Percentiles rank a stretch among this genome's conserved stretches.
phyloP scores from a whole-genome alignment of 1,140 invertebrate genomes.

The Alviniconcha marisindica region DNA sequence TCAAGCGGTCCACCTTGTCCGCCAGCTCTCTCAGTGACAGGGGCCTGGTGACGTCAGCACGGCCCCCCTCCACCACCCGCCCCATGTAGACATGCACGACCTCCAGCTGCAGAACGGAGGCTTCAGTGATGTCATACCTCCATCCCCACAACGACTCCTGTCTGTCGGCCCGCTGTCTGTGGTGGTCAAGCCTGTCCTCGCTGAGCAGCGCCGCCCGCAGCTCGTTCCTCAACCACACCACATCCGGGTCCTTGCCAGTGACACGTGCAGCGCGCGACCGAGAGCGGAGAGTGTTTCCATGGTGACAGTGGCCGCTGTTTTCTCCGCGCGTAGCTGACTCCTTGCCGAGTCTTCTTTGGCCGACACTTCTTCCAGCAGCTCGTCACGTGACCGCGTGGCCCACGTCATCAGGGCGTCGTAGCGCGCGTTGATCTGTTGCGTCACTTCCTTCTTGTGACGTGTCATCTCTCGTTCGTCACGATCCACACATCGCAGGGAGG shows the following conservation, averaged over 20 bases:
- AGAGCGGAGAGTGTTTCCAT: neutral
- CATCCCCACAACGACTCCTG: neutral
- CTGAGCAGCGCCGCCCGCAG: constrained; percentile 27
- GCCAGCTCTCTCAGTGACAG: neutral
- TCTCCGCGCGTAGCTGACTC: neutral
- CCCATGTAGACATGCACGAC: constrained; percentile 13
- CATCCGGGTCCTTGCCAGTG: neutral
- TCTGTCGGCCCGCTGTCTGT: neutral
- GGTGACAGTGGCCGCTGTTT: neutral
- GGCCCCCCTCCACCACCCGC: neutral
- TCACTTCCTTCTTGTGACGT: constrained; percentile 20
- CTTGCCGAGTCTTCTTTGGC: neutral
- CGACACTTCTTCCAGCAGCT: neutral
- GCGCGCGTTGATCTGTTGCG: neutral
- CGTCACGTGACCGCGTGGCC: neutral
- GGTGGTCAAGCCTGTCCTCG: neutral
- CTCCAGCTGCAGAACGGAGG: neutral
- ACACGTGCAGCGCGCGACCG: neutral
- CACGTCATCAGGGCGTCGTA: neutral
- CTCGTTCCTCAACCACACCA: constrained; percentile 6
- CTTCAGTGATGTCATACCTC: neutral
- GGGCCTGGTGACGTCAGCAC: neutral
- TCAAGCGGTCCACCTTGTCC: neutral
- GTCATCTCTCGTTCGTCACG: constrained; percentile 1
- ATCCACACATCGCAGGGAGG: neutral